Evolutionary conservation across 2,113 vertebrate genomes (phyloP).

Genomic region (Polypterus senegalus): DNA sequence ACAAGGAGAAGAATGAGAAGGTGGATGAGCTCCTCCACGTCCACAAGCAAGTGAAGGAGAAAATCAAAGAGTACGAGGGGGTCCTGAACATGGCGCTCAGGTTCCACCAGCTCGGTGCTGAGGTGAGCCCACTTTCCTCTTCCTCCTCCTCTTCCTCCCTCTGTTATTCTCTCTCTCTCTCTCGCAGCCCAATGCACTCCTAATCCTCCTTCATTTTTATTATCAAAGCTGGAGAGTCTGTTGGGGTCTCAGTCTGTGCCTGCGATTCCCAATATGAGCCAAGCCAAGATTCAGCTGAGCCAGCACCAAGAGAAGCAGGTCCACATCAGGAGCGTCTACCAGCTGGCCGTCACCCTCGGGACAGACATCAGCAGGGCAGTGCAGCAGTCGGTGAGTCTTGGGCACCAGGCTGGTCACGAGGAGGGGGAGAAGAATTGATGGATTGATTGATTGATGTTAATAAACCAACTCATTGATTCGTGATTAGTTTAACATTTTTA

Average conservation of each 20-base stretch:
- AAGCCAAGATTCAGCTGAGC: conserved; percentile 34
- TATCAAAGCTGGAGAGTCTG: conserved; percentile 44
- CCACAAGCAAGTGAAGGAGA: conserved; percentile 52
- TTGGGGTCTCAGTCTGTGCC: conserved; percentile 31
- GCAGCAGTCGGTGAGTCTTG: conserved; percentile 51
- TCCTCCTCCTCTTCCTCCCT: not conserved
- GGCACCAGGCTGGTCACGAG: too few relatives aligned
- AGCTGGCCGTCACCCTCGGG: conserved; percentile 47
- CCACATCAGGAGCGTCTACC: conserved; percentile 46
- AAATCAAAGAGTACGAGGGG: conserved; percentile 49
- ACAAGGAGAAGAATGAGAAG: conserved; percentile 52
- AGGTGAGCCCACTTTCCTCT: conserved; percentile 40
- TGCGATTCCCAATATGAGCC: conserved; percentile 24
- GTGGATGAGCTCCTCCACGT: conserved; percentile 53
- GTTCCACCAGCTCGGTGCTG: conserved; percentile 60
- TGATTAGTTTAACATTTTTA: too few relatives aligned
- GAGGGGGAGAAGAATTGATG: too few relatives aligned
- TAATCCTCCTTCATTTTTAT: conserved; percentile 7
- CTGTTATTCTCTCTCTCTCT: not conserved
- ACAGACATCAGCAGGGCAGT: conserved; percentile 58
- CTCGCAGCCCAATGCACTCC: not conserved
- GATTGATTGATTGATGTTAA: too few relatives aligned
- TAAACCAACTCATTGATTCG: too few relatives aligned
- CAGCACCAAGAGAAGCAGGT: conserved; percentile 44
- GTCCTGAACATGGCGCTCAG: conserved; percentile 54